Base-by-base conservation (phyloP, 2,113 vertebrate genomes). In the Loxodonta africana region DNA sequence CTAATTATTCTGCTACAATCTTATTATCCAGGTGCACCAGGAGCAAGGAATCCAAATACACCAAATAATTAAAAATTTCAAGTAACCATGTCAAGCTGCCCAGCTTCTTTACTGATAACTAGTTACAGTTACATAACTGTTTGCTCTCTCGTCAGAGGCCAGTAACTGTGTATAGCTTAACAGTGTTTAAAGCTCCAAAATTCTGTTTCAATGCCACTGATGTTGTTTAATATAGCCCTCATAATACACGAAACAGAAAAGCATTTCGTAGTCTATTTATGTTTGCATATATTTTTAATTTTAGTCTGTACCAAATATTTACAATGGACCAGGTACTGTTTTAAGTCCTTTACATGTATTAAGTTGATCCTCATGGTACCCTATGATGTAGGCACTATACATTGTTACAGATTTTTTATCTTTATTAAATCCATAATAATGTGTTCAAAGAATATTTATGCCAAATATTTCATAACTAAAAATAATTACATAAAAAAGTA, bases 401-500 rank as follows among this genome's bases (percentile, higher is more conserved):
- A 10, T 48, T 77, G 44, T 26, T 69, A 18, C 21, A 41, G 46
- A 69, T 44, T 91, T 89, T 62, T 88, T 53, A 46, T 21, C 26
- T 62, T 88, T 51, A 83, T 74, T 94, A 87, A 92, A 65, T 37
- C 84, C 8, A 67, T 90, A 65, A 91, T 21, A 94, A 48, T 73
- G 44, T 85, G 78, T 62, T 89, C n/a, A 89, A 86, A 17, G 26
- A 92, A 71, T 87, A 57, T 23, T 60, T 69, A 74, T 14, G 11
- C 26, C 28, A 95, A 78, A 77, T 65, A 93, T 63, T 90, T 81
- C 51, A 82, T 23, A 94, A 65, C 21, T 81, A 89, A 82, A 96
- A 89, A 94, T 46, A 88, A 93, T 74, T 65, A 69, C 7, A 48
- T 78, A 67, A 88, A 84, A 46, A 69, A 57, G 57, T 78, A 67